Percentiles rank a stretch among this genome's conserved stretches.
Evolutionary conservation across 2,113 vertebrate genomes (phyloP).

Genomic region (Crotophaga sulcirostris): DNA sequence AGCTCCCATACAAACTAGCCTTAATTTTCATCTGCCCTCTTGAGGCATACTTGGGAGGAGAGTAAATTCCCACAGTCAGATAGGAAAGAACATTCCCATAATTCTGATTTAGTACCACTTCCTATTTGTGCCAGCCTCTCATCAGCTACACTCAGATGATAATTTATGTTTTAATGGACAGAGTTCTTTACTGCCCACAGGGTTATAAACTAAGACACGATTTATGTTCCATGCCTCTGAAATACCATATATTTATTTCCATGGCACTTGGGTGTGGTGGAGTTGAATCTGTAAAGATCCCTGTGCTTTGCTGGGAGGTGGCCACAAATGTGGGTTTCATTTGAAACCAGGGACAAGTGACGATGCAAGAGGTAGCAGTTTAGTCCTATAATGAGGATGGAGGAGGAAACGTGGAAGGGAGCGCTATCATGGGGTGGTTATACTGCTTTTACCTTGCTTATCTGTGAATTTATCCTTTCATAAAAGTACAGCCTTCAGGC

Average conservation of each 20-base stretch:
- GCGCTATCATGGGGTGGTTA: rapidly evolving
- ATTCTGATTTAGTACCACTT: constrained; percentile 33
- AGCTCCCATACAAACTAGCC: not conserved
- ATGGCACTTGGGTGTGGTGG: not conserved
- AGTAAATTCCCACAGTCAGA: not conserved
- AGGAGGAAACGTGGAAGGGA: not conserved
- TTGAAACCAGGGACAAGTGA: not conserved
- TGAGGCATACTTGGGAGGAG: not conserved
- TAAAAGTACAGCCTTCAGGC: not conserved
- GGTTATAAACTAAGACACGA: constrained; percentile 25
- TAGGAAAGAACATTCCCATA: not conserved
- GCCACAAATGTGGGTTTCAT: rapidly evolving
- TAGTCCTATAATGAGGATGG: not conserved
- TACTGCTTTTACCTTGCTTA: not conserved
- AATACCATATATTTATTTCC: constrained; percentile 55
- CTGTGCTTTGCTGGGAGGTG: not conserved
- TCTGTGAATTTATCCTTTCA: not conserved
- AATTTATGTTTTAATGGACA: constrained; percentile 57
- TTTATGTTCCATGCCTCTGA: not conserved
- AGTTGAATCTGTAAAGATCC: constrained; percentile 44
- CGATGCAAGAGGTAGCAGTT: not conserved
- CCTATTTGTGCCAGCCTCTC: constrained; percentile 32
- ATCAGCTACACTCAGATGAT: not conserved
- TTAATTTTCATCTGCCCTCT: constrained; percentile 1
- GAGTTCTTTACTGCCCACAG: constrained; percentile 20